Evolutionary conservation across 2,113 vertebrate genomes (phyloP).

Genomic region (Gyps fulvus): DNA sequence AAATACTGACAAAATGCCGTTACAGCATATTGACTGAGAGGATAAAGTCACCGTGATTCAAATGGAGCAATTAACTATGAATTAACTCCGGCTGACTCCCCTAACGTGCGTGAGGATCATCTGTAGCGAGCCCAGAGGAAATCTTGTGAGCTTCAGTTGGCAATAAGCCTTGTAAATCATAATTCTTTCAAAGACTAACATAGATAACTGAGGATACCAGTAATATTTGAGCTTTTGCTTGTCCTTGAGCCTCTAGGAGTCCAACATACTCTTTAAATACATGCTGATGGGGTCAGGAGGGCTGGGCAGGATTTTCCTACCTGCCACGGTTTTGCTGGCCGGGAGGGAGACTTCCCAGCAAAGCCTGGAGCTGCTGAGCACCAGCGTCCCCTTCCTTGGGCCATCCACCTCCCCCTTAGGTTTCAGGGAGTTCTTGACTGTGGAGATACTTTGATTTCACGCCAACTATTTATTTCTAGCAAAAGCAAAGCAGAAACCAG

Average conservation of each 20-base stretch:
- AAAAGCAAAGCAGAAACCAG: background rate
- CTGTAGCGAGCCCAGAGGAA: slow-evolving; percentile 45
- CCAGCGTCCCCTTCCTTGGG: background rate
- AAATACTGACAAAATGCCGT: background rate
- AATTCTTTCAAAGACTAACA: slow-evolving; percentile 19
- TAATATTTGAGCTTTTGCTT: background rate
- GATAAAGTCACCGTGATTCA: slow-evolving; percentile 17
- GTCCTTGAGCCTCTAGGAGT: background rate
- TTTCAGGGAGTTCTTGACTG: background rate
- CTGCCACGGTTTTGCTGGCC: fast-evolving
- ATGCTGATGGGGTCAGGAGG: background rate
- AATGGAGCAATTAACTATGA: slow-evolving; percentile 53
- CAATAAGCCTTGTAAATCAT: slow-evolving; percentile 40
- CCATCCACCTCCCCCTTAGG: background rate
- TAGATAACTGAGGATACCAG: background rate
- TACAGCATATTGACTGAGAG: background rate
- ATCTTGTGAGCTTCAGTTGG: slow-evolving; percentile 43
- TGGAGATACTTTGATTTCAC: background rate
- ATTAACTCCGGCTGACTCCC: slow-evolving; percentile 42
- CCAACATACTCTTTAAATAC: background rate
- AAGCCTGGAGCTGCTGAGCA: background rate
- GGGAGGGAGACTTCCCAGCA: background rate
- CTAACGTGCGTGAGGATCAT: slow-evolving; percentile 21
- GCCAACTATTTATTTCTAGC: background rate
- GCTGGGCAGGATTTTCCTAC: background rate